These are phyloP conservation scores for Cistogaster globosa DNA, from an alignment of 2,888 invertebrate species.

Conservation along the genomic window DNA sequence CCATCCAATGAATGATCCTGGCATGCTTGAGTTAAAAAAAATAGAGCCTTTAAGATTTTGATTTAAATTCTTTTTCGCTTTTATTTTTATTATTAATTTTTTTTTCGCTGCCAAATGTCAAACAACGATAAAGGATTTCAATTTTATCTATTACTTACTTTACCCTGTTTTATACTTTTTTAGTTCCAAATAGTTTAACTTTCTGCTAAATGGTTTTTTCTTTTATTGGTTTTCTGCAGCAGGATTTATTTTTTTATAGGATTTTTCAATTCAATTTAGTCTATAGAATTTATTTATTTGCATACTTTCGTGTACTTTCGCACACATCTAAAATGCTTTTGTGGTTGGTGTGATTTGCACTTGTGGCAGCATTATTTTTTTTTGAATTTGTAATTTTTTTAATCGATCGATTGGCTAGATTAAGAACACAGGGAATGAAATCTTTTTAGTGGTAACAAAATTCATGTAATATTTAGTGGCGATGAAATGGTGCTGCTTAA, in stretches of 20 bases:
- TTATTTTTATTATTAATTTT: background rate
- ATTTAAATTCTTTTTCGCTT: constrained; percentile 18
- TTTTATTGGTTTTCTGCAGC: constrained; percentile 42
- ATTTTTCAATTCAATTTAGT: constrained; percentile 64
- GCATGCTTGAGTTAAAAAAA: constrained; percentile 33
- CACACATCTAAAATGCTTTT: constrained; percentile 41
- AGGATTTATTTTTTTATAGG: constrained; percentile 58
- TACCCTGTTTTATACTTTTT: constrained; percentile 73
- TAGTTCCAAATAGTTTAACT: constrained; percentile 72
- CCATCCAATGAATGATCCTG: constrained; percentile 31
- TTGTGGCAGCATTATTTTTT: constrained; percentile 27
- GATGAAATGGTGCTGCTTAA: background rate
- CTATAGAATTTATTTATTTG: constrained; percentile 50
- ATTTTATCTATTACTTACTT: constrained; percentile 64
- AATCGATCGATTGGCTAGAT: constrained; percentile 33
- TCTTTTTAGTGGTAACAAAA: constrained; percentile 30
- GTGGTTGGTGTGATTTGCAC: constrained; percentile 49
- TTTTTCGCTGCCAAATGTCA: constrained; percentile 72
- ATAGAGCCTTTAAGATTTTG: constrained; percentile 27
- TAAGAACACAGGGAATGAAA: constrained; percentile 9
- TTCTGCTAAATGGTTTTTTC: constrained; percentile 22
- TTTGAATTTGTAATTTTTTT: background rate
- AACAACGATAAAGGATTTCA: constrained; percentile 72
- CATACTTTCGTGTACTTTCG: constrained; percentile 19
- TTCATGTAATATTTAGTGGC: background rate